Evolutionary conservation across 2,113 vertebrate genomes (phyloP), one percentile per base, ranked within the genome.

Genomic region (Rhagologus leucostigma): DNA sequence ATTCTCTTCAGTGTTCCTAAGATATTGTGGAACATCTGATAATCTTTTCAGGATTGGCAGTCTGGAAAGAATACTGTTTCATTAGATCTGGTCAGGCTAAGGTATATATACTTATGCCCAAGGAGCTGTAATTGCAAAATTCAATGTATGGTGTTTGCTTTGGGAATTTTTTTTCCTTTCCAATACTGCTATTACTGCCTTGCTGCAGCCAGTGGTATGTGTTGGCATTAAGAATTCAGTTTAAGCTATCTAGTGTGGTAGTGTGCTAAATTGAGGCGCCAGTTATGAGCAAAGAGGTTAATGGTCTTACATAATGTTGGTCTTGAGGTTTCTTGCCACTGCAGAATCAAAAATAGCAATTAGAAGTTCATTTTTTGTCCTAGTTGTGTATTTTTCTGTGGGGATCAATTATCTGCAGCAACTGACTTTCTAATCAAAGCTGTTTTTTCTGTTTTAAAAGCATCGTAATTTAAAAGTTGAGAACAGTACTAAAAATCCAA

Each of bases 301-400:
- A 90, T 90, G 89, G 83, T 95, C 68, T 95, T 96, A 47, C 33
- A 20, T 97, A 96, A 96, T 0, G 0, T 71, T 93, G 74, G 52
- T 86, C 85, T 93, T 88, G 79, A 96, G 78, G 37, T 65, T 95
- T 94, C 85, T 50, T 90, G 70, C 50, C 42, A 55, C 75, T 94
- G 88, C 75, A 79, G 42, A 60, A 87, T 89, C 93, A 93, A 94
- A 95, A 95, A 94, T 71, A 94, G 91, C 81, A 76, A 75, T 87
- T 79, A 84, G 59, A 89, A 95, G 44, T 81, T 87, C 15, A 41
- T 70, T n/a, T 52, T 94, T 79, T 92, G 70, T 86, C 92, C 90
- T 69, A 84, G 82, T 86, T 94, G 75, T 69, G 42, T 12, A 60
- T 90, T 85, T 95, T 92, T 57, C 93, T 78, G 17, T 76, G 62